These are phyloP conservation scores for Probosciger aterrimus DNA, from an alignment of 2,113 vertebrate genomes.

Conservation along the genomic window DNA sequence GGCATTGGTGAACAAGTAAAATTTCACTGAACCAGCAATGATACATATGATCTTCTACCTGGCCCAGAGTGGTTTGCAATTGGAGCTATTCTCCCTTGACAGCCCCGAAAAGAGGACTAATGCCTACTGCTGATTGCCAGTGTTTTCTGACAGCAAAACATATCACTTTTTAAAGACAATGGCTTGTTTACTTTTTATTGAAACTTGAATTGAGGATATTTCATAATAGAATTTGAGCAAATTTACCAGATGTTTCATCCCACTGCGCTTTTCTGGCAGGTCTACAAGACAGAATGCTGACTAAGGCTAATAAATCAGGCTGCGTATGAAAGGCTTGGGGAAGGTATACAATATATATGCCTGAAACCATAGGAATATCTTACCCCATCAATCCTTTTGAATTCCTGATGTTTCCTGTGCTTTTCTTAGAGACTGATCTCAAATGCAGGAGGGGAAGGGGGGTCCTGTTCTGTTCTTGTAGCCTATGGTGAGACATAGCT, in stretches of 20 bases:
- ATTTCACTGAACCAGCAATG: neutral
- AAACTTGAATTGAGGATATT: slow-evolving; percentile 69
- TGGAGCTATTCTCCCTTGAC: neutral
- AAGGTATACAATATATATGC: slow-evolving; percentile 40
- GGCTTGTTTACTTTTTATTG: slow-evolving; percentile 70
- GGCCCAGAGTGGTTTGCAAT: neutral
- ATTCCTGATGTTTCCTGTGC: slow-evolving; percentile 33
- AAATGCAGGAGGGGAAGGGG: neutral
- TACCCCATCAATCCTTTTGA: slow-evolving; percentile 36
- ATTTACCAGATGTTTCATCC: slow-evolving; percentile 74
- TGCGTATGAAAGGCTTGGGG: slow-evolving; percentile 28
- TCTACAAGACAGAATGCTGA: slow-evolving; percentile 60
- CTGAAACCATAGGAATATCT: slow-evolving; percentile 31
- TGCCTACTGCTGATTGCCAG: neutral
- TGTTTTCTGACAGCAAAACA: slow-evolving; percentile 37
- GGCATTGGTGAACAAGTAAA: neutral
- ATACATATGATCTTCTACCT: neutral
- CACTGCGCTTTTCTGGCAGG: slow-evolving; percentile 63
- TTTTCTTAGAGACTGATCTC: slow-evolving; percentile 34
- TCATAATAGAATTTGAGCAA: slow-evolving; percentile 68
- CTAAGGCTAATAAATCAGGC: slow-evolving; percentile 70
- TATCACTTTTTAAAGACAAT: slow-evolving; percentile 63
- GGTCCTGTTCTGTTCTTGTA: slow-evolving; percentile 6
- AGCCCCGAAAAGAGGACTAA: neutral
- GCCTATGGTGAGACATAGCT: neutral